Base-by-base conservation (phyloP, 1,140 invertebrate species). In the Ceratitis capitata region DNA sequence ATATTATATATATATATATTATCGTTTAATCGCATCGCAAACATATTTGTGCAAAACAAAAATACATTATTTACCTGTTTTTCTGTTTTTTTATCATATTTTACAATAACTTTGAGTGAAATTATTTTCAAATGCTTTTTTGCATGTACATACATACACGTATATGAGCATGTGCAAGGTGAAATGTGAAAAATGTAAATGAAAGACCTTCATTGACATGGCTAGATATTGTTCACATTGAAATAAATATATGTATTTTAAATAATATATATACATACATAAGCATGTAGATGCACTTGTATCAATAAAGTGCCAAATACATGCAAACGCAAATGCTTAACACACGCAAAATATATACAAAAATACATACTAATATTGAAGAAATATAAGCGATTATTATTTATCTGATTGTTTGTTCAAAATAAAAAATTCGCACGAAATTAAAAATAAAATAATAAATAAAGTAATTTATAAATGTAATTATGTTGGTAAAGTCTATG, bases 341-440 rank as follows among this genome's bases (percentile, higher is more conserved):
- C 47, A 9, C 47, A 49, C 14, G 47, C 47, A 49, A 49, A 1
- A 53, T 53, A 19, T 19, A 2, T 53, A 19, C 51, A 16, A 4
- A 53, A 0, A 53, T 64, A 29, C 58, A 32, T 64, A 32, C 29
- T 35, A 69, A 35, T 35, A 39, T 69, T 56, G n/a, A 39, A 29
- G 35, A 23, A 35, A 16, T 35, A 35, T 4, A 69, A 29, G 7
- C 39, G 61, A 35, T 69, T 39, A 69, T 69, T 69, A 19, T 69
- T 35, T 69, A 69, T 69, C 32, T 39, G 61, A 69, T 69, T 69
- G 39, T 69, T 69, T 69, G 35, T 32, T 39, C 12, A 69, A 61
- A 61, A 61, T 32, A 61, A 69, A 14, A n/a, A 69, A 69, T 69
- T 69, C 32, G 19, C 61, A 69, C 42, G 78, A 82, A 82, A 49